Base-by-base conservation (phyloP, 2,888 invertebrate genomes). In the Archips crataeganus region DNA sequence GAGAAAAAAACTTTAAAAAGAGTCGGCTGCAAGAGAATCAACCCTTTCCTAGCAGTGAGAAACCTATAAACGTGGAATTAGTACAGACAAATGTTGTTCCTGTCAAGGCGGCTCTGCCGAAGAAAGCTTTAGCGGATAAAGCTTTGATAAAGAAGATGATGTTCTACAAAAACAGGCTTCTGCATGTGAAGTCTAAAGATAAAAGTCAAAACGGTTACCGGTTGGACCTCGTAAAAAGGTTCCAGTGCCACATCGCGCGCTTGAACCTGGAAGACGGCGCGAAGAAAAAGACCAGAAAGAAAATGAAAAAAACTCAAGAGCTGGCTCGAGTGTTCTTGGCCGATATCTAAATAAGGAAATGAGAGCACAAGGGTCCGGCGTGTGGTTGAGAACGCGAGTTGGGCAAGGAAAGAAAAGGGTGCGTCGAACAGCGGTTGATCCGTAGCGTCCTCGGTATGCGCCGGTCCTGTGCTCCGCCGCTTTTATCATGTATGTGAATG, bases 401-500 rank as follows among this genome's bases (percentile, higher is more conserved):
- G 39, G 13, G n/a, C 8, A 11, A 54, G 51, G 8, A 36, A 39
- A 42, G 61, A 9, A 3, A 13, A 59, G 67, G 67, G 76, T 78
- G 72, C 75, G 77, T 76, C 80, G 79, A 75, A 82, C 79, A 23
- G 13, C 34, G 13, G 63, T 32, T 47, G 32, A 47, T 11, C 47
- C 63, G 45, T 84, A 82, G 86, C 84, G 84, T 85, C 85, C 84
- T 85, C 81, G 84, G 81, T 79, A 84, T 86, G 87, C 89, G 87
- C 88, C 88, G 88, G 84, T 82, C 85, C 84, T 85, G 84, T 88
- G 86, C 89, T 87, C 85, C 88, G 79, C 89, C 91, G 90, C 91
- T 84, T 77, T 84, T 78, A 87, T 82, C 81, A 92, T 92, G 92
- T 92, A 85, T 87, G 86, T 91, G 90, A 89, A 90, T 85, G 87